Base-by-base conservation (phyloP, 1,140 invertebrate species). In the Pseudomyrmex gracilis region DNA sequence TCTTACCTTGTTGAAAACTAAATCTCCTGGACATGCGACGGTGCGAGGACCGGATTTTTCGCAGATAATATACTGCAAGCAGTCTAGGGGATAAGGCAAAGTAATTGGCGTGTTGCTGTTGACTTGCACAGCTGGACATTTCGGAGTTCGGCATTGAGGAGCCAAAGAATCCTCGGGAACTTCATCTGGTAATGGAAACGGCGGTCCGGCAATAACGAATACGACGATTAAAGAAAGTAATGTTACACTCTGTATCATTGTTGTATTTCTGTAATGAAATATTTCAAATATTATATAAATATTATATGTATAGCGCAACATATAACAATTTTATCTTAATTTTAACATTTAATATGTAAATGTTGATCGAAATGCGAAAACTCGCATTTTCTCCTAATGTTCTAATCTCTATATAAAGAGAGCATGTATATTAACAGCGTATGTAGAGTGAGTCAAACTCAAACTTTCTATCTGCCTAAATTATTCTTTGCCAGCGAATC, bases 401-500 rank as follows among this genome's bases (percentile, higher is more conserved):
- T 77, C 73, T 61, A 61, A 67, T 74, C n/a, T 68, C 47, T 24
- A 34, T n/a, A n/a, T 70, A 78, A 84, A 34, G 13, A 67, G 34
- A 34, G 34, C 34, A 34, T 34, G 34, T 34, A 34, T 34, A 34
- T 34, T 34, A 34, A 34, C 7, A 34, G 34, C 4, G 17, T 13
- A 53, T 61, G 13, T 47, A 74, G 15, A 20, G 45, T 83, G n/a
- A 66, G 47, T 49, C 47, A 49, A 60, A 78, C 17, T 51, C 67
- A 82, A 85, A 90, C 86, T 89, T 91, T 89, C 82, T 89, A 89
- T 55, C 76, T 85, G 85, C 76, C 80, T 85, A 70, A 84, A 89
- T 84, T 86, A 85, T 87, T 68, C 71, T 58, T 24, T 45, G 55
- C 22, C 24, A 49, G 24, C 64, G 2, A 47, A 22, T 43, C 4